phyloP scores from a whole-genome alignment of 2,888 invertebrate species.

The Marronus borbonicus region DNA sequence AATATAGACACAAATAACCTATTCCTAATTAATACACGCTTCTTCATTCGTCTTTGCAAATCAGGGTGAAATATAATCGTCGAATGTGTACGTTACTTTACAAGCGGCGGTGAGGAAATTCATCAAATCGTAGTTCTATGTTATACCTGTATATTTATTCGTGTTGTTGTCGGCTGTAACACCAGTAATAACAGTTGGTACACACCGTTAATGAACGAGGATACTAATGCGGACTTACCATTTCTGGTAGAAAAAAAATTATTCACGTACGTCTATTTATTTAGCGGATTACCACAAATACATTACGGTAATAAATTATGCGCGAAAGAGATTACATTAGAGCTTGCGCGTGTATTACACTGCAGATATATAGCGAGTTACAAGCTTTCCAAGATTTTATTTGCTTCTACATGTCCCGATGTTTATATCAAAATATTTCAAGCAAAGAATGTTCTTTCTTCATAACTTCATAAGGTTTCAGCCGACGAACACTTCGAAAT shows the following conservation, averaged over 20 bases:
- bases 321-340: background rate
- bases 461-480: too few relatives aligned
- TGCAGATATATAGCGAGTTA: too few relatives aligned
- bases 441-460: too few relatives aligned
- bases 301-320: background rate
- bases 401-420: too few relatives aligned
- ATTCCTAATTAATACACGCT: too few relatives aligned
- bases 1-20: too few relatives aligned
- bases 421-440: too few relatives aligned
- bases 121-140: background rate
- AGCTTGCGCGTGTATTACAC: background rate
- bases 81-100: background rate
- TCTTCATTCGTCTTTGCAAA: too few relatives aligned
- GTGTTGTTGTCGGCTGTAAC: background rate
- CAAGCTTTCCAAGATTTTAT: too few relatives aligned
- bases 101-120: background rate
- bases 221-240: constrained; percentile 1
- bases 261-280: background rate
- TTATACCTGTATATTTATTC: background rate
- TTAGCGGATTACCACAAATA: background rate
- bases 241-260: background rate
- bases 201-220: constrained; percentile 9
- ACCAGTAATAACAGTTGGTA: background rate
- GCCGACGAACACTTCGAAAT: too few relatives aligned
- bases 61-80: background rate